These are phyloP conservation scores for Synanthedon formicaeformis DNA, from an alignment of 2,888 invertebrate genomes.

Conservation along the genomic window DNA sequence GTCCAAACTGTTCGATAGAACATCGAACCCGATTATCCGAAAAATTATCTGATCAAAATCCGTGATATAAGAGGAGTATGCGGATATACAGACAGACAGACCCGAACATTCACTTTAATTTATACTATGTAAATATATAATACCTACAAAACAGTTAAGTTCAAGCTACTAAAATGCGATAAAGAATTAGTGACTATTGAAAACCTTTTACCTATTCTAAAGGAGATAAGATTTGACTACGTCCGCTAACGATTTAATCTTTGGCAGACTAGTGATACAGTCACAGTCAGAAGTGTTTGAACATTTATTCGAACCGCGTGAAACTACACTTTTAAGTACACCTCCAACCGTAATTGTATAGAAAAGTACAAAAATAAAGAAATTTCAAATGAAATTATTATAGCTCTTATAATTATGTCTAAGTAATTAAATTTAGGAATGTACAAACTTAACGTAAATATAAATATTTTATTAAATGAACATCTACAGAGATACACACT, in stretches of 20 bases:
- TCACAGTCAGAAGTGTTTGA: slow-evolving; percentile 5
- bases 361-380: not conserved
- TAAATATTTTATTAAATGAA: slow-evolving; percentile 9
- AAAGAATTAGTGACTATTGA: not conserved
- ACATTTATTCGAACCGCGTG: slow-evolving; percentile 2
- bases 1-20: too few relatives aligned
- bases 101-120: too few relatives aligned
- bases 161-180: not conserved
- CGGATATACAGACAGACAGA: too few relatives aligned
- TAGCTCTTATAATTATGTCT: not conserved
- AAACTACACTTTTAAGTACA: slow-evolving; percentile 9
- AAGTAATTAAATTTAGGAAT: slow-evolving; percentile 46
- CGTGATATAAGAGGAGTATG: too few relatives aligned
- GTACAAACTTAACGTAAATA: slow-evolving; percentile 42
- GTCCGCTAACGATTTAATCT: not conserved
- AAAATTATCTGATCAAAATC: too few relatives aligned
- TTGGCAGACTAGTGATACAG: not conserved
- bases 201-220: not conserved
- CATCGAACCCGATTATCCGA: too few relatives aligned
- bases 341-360: slow-evolving; percentile 7
- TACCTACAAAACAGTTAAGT: not conserved
- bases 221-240: not conserved
- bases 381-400: not conserved
- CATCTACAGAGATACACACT: not conserved
- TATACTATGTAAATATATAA: too few relatives aligned